Evolutionary conservation across 1,140 invertebrate genomes (phyloP), one percentile per base, ranked within the genome.

Genomic region (Drosophila miranda): DNA sequence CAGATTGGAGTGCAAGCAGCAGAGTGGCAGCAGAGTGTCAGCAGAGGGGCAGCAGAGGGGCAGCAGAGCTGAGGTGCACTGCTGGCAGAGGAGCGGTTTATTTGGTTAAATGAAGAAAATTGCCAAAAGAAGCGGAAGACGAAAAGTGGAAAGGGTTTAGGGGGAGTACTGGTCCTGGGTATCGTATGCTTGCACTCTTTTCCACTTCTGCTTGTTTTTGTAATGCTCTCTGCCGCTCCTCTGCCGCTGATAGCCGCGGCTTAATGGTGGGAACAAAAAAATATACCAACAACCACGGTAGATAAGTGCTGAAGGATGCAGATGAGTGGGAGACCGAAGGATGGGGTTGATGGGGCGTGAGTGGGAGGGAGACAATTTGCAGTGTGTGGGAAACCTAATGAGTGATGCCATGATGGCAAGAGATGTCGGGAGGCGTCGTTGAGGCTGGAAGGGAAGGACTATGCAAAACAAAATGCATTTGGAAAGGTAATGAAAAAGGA

Each of bases 91-190:
- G 30, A 14, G 45, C 45, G 67, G 72, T 86, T 86, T 87, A 86
- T 86, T 86, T 86, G 82, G 78, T 86, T 86, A 86, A 86, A 86
- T 87, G 82, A 70, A 81, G 70, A 75, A 87, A 86, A 86, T 86
- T 82, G 82, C 74, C 78, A 86, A 77, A 86, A 86, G 81, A 68
- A 67, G 57, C 52, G 43, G 30, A 54, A 52, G n/a, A 41, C 45
- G 11, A 52, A 46, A 14, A 26, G 13, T 13, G 44, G 28, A 8
- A 11, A 13, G 19, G 14, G 58, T 45, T 46, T 49, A 2, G 38
- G 53, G 21, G 41, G 8, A 30, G 30, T 5, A 26, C 23, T 30
- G 28, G 30, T 9, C 8, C 64, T 75, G 34, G 34, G 34, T 64
- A 61, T 71, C 69, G 71, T 75, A 56, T 81, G 78, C 53, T 72